phyloP scores from a whole-genome alignment of 2,888 invertebrate genomes.

The Limnephilus lunatus region DNA sequence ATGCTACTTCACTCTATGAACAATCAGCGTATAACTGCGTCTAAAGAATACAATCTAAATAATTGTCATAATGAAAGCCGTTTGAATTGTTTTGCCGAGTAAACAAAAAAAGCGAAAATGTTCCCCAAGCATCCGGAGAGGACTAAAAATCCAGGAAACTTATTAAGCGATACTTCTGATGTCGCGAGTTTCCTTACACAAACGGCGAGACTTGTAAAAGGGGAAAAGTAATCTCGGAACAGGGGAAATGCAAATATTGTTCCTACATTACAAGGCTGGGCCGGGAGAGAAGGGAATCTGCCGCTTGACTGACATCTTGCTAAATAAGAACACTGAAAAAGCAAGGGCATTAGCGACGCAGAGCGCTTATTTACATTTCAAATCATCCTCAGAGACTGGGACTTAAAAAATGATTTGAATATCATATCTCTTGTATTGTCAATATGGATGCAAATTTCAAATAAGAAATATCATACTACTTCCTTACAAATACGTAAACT shows the following conservation, averaged over 20 bases:
- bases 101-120: neutral
- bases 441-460: neutral
- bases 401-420: slow-evolving; percentile 29
- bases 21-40: neutral
- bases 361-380: slow-evolving; percentile 47
- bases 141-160: slow-evolving; percentile 9
- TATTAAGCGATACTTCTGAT: slow-evolving; percentile 11
- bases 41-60: neutral
- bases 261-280: slow-evolving; percentile 54
- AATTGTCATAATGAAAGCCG: neutral
- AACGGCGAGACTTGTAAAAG: slow-evolving; percentile 45
- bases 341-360: slow-evolving; percentile 6
- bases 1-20: neutral
- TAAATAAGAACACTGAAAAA: slow-evolving; percentile 46
- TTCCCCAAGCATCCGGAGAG: neutral
- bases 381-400: slow-evolving; percentile 19
- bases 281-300: slow-evolving; percentile 38
- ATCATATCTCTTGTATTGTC: slow-evolving; percentile 3
- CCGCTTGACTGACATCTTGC: slow-evolving; percentile 50
- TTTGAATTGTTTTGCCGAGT: neutral
- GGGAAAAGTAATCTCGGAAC: slow-evolving; percentile 56
- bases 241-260: slow-evolving; percentile 63
- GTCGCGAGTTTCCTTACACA: slow-evolving; percentile 12
- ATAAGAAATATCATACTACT: neutral
- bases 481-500: neutral